Base-by-base conservation (phyloP, 2,888 invertebrate genomes). In the Phengaris arion region DNA sequence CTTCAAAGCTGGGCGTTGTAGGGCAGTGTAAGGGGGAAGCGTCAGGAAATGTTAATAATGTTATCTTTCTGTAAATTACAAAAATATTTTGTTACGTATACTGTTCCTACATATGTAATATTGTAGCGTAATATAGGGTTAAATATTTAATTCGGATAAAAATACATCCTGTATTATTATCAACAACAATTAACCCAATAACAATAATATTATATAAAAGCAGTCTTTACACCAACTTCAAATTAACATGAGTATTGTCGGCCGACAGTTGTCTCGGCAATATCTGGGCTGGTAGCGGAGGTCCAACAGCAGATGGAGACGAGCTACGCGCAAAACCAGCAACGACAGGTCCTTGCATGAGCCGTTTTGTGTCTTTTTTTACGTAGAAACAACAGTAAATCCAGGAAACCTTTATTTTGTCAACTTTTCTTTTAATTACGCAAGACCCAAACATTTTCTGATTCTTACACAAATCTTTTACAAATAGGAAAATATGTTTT, bases 251-350 rank as follows among this genome's bases (percentile, higher is more conserved):
- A 70, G 76, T 77, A 75, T 90, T 90, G 80, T 88, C 84, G 87
- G 84, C 84, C 81, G 79, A 88, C 95, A 96, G 96, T 96, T 94
- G 96, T 96, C 91, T 95, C 95, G 93, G 96, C 96, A 91, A 95
- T 96, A 94, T 95, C 96, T 89, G 96, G 96, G 89, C 95, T 97
- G 91, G 95, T 97, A 94, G 96, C 96, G 84, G 96, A 96, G 92
- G 96, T 97, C 94, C 96, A 96, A 92, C 96, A 96, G 88, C 95
- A 96, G 94, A 93, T 95, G 94, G 94, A 96, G 90, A 94, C 93
- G 89, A 87, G 87, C 89, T 89, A 89, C 90, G 88, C 86, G 82
- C 89, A 89, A 85, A 89, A 87, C 87, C 92, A 91, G 87, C 92
- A 91, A 84, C 84, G 89, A 88, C 94, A 94, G 94, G 94, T 94